Evolutionary conservation across 2,888 invertebrate genomes (phyloP).

Genomic region (Calliphora vomitoria): DNA sequence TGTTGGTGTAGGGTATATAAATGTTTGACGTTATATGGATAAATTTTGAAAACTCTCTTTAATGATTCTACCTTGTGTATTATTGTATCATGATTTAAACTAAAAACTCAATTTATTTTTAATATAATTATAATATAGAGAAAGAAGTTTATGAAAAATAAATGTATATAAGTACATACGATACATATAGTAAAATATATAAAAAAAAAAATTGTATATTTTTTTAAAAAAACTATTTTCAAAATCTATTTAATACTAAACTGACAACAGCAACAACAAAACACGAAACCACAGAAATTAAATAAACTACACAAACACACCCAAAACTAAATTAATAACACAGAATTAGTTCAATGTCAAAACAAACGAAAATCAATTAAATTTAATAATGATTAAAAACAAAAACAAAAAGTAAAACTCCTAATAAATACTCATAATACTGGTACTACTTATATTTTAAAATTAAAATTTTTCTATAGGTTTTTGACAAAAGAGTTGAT

Average conservation of each 20-base stretch:
- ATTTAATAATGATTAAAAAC: background rate
- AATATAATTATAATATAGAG: background rate
- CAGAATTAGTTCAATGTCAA: constrained; percentile 18
- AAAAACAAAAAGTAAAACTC: background rate
- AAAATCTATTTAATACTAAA: background rate
- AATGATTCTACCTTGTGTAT: no score
- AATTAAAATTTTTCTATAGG: background rate
- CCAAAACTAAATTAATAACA: background rate
- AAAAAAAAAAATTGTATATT: background rate
- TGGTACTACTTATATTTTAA: background rate
- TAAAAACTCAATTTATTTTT: background rate
- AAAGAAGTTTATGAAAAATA: background rate
- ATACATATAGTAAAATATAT: background rate
- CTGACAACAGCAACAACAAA: background rate
- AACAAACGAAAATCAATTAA: constrained; percentile 15
- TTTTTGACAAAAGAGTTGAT: background rate
- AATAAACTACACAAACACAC: background rate
- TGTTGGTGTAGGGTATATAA: no score
- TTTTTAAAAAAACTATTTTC: constrained; percentile 7
- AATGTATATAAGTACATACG: background rate
- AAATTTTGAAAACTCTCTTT: no score
- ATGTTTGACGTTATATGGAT: no score
- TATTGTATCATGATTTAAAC: background rate
- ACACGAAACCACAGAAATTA: background rate
- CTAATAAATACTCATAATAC: background rate